Base-by-base conservation (phyloP, 2,113 vertebrate genomes). In the Cairina moschata region DNA sequence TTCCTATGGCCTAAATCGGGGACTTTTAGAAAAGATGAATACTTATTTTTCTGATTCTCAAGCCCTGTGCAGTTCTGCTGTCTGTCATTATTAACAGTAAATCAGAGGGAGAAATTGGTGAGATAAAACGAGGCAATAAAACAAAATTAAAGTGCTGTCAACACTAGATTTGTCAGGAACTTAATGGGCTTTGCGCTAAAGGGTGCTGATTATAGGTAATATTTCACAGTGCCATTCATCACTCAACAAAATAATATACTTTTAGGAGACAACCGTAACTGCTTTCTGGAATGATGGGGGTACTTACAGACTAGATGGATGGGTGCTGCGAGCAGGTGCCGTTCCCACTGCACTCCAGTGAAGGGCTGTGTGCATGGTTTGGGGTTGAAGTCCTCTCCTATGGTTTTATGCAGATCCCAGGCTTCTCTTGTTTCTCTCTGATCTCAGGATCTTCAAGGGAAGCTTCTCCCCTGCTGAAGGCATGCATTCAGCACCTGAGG, bases 101-200 rank as follows among this genome's bases (percentile, higher is more conserved):
- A 92, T 26, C 80, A 87, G 69, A 88, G 80, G 86, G 67, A 92
- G 54, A 86, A 87, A 93, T 38, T 55, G 46, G 25, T 56, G 79
- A 86, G 88, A 88, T 92, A 96, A 92, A 97, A 90, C 74, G 82
- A 81, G 44, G 88, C 90, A 96, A 95, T 96, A 83, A 95, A 86
- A 60, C 54, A 95, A 93, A 97, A 97, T 96, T 95, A 96, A 97
- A 95, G 44, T 68, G 67, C 68, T 96, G 91, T 95, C 93, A 96
- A 77, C 83, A 82, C 11, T 67, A 75, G 82, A 68, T 94, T 93
- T 96, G 83, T 93, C 58, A 79, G 59, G 76, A 92, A 78, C 66
- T 60, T 58, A 96, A 96, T 92, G 80, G 95, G 88, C 56, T 92
- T 78, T 88, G 84, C 91, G 59, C 52, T 93, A 88, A 95, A 81